Percentiles rank a stretch among this genome's conserved stretches.
Evolutionary conservation across 2,113 vertebrate species (phyloP).

Genomic region (Tympanuchus pallidicinctus): DNA sequence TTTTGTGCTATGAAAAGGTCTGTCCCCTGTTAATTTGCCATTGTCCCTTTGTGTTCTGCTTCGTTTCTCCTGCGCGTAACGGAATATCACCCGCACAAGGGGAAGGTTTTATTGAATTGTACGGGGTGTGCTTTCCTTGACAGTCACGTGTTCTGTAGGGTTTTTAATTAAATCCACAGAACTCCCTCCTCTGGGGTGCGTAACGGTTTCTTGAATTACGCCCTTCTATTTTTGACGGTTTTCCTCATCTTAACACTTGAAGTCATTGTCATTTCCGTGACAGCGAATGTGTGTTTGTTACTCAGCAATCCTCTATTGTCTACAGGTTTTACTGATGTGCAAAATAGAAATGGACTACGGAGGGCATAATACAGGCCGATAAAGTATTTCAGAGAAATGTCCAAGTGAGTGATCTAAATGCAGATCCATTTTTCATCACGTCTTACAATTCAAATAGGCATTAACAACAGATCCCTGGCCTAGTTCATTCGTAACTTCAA

Average conservation of each 20-base stretch:
- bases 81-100: background rate
- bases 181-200: constrained; percentile 49
- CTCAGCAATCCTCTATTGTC: background rate
- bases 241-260: constrained; percentile 17
- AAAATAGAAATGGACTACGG: background rate
- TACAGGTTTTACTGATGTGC: background rate
- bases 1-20: constrained; percentile 3
- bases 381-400: background rate
- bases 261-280: background rate
- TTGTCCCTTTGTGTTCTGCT: constrained; percentile 23
- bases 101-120: constrained; percentile 53
- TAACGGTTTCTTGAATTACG: constrained; percentile 56
- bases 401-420: background rate
- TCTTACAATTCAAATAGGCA: background rate
- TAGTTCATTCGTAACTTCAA: constrained; percentile 3
- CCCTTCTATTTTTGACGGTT: constrained; percentile 44
- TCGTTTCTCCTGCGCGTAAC: constrained; percentile 18
- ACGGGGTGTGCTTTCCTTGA: constrained; percentile 48
- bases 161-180: constrained; percentile 64
- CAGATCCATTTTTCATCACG: background rate
- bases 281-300: background rate
- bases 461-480: background rate
- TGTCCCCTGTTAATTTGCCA: constrained; percentile 18
- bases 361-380: background rate
- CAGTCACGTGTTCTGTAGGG: constrained; percentile 54